A percentile compares a stretch with the other conserved stretches of the same genome.
Evolutionary conservation across 2,113 vertebrate species (phyloP).

Genomic region (Motacilla alba): DNA sequence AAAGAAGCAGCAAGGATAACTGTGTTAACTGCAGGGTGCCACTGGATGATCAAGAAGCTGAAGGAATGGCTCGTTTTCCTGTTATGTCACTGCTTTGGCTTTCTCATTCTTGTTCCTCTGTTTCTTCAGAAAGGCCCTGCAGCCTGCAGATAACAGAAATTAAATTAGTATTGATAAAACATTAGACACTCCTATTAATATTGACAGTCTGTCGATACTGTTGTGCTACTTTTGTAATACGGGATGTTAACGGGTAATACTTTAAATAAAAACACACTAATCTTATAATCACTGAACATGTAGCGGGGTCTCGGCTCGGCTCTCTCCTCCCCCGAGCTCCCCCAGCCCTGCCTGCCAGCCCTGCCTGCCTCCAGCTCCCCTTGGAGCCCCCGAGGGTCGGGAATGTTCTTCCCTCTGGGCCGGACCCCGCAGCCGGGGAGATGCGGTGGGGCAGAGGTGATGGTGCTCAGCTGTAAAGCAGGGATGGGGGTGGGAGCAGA

Average conservation of each 20-base stretch:
- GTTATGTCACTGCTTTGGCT: conserved; percentile 27
- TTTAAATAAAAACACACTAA: conserved; percentile 66
- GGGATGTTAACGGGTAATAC: conserved; percentile 62
- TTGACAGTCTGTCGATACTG: conserved; percentile 66
- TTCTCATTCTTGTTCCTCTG: conserved; percentile 40
- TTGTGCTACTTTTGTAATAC: conserved; percentile 65
- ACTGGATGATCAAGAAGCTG: conserved; percentile 2
- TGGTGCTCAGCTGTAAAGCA: neutral
- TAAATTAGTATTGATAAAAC: conserved; percentile 72
- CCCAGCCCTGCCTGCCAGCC: neutral
- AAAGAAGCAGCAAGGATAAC: neutral
- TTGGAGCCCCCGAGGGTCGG: fast-evolving
- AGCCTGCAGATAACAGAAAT: conserved; percentile 67
- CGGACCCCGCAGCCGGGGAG: fast-evolving
- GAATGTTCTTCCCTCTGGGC: neutral
- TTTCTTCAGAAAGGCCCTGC: conserved; percentile 56
- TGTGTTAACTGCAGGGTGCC: neutral
- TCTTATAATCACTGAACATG: conserved; percentile 46
- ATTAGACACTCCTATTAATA: conserved; percentile 73
- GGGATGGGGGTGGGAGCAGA: neutral
- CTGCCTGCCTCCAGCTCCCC: neutral
- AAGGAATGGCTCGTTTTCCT: conserved; percentile 16
- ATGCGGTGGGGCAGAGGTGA: neutral
- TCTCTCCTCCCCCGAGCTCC: neutral
- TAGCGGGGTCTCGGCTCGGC: neutral